These are phyloP conservation scores for Nycticryphes semicollaris DNA, from an alignment of 2,113 vertebrate genomes.

Conservation along the genomic window DNA sequence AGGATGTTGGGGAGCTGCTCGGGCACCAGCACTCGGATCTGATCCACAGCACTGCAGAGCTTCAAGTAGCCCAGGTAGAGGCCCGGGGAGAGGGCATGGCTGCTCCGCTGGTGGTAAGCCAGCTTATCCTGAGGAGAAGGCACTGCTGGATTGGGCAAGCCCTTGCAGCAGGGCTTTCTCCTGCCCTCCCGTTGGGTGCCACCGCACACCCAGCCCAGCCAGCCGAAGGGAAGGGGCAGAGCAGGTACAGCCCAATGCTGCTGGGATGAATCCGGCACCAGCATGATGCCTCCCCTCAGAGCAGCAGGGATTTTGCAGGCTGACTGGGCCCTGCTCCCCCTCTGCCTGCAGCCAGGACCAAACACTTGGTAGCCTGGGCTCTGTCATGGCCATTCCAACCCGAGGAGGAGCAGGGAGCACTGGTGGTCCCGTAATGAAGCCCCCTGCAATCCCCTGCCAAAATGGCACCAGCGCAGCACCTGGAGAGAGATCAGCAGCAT, in stretches of 20 bases:
- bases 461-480: constrained; percentile 18
- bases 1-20: constrained; percentile 88
- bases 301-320: background rate
- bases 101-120: constrained; percentile 84
- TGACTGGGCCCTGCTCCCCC: background rate
- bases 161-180: fast-evolving
- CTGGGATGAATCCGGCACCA: background rate
- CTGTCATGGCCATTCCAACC: background rate
- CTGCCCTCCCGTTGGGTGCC: fast-evolving
- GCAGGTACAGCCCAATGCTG: fast-evolving
- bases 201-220: background rate
- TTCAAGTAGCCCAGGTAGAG: constrained; percentile 92
- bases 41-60: constrained; percentile 90
- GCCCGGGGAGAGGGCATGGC: constrained; percentile 80
- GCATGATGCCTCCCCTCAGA: background rate
- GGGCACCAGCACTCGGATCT: constrained; percentile 88
- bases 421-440: background rate
- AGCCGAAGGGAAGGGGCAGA: background rate
- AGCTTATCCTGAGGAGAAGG: constrained; percentile 83
- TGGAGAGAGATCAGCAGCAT: constrained; percentile 85
- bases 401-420: fast-evolving
- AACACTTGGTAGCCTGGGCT: background rate
- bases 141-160: background rate
- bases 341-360: background rate
- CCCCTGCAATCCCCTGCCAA: background rate